Evolutionary conservation across 2,797 vertebrate species (phyloP), one percentile per base, ranked within the genome.

Genomic region (Paratrypauchen microcephalus): DNA sequence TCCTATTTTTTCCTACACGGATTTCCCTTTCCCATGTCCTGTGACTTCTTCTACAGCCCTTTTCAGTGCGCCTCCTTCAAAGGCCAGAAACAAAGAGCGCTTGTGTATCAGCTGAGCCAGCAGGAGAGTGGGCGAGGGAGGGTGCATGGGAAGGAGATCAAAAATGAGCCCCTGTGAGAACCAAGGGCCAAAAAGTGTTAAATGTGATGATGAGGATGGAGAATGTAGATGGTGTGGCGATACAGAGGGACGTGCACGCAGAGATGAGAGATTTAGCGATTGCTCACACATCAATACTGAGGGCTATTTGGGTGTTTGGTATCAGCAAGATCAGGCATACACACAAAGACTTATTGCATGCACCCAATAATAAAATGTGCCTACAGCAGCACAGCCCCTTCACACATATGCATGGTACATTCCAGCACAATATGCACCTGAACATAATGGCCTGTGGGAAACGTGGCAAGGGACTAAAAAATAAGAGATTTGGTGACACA

Each of bases 61-160:
- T 75, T 79, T 74, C 79, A 83, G 76, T 74, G 72, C 24, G 71
- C 70, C 80, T 73, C 79, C 84, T 82, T 86, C 80, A 88, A 87
- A 86, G 87, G 78, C 75, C 69, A 71, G 84, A 87, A 84, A 91
- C 89, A 91, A 84, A 90, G 89, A 76, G 76, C 32, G 84, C 85
- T 82, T 87, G 80, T 90, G 65, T 89, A 86, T 56, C 73, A 84
- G 85, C 89, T 88, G 88, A 90, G 87, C 74, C 83, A 89, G 88
- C 86, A 89, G 82, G 87, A 77, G 8, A 75, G 77, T 77, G 73
- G 71, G 74, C 73, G 39, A 61, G 75, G 61, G 45, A 52, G 71
- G 68, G 41, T 48, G 61, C 52, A 19, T 72, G 61, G 65, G 30
- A 61, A 21, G 30, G 21, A 28, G 81, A 82, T 86, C 65, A 77